Base-by-base conservation (phyloP, 2,113 vertebrate species). In the Cryptotis parvus region DNA sequence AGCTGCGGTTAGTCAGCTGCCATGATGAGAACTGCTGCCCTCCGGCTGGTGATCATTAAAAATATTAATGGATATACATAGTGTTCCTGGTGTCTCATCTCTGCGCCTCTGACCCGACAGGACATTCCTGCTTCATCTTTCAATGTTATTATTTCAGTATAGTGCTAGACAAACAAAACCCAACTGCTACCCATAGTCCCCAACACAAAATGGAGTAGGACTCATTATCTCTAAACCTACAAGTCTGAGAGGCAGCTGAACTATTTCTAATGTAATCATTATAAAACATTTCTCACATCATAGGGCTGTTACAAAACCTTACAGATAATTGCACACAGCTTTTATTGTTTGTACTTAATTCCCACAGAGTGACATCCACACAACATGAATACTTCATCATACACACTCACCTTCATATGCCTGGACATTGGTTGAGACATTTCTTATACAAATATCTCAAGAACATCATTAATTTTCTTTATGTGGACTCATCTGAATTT, bases 401-500 rank as follows among this genome's bases (percentile, higher is more conserved):
- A 81, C 27, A 52, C 9, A 22, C 14, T 1, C 3, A 20, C 9
- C 45, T 27, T 75, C 16, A 65, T 3, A 33, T 10, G 24, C 22
- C 27, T 55, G 41, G 31, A 83, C 3, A 11, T 63, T 37, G 5
- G 35, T 70, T 72, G 8, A 88, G 27, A 16, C 86, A 90, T 84
- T 73, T 70, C 35, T 35, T 76, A 55, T 65, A 49, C 55, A 92
- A 80, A 70, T 1, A 91, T 89, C 66, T 83, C 26, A 95, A 27
- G 63, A 95, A 91, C 91, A 63, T 93, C 72, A 70, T 26, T 14
- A 49, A 49, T 84, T 92, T 96, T 97, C 89, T 94, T 93, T 92
- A 87, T 31, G 96, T 91, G 92, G 69, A 94, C 70, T 90, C 39
- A 66, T 94, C 77, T 97, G 94, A 70, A 61, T 85, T 96, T 94